These are phyloP conservation scores for Paralinhomoeus sp. DNA, from an alignment of 2,888 invertebrate genomes.

Conservation along the genomic window DNA sequence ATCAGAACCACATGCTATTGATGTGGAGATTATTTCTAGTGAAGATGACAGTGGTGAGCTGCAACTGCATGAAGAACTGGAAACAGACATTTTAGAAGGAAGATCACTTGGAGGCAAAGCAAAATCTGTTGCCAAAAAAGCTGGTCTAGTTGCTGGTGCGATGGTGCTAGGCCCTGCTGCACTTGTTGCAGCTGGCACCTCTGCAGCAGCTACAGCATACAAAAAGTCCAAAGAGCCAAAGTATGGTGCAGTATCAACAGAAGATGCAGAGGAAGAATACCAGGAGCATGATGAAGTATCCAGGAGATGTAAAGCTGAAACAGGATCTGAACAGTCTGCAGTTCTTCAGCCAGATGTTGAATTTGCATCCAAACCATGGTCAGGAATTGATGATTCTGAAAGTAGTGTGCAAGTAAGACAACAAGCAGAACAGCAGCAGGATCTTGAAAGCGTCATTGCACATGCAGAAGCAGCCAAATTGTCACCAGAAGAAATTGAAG, in stretches of 20 bases:
- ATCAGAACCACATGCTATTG: too few species aligned
- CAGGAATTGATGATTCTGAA: not conserved
- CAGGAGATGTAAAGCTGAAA: not conserved
- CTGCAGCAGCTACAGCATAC: not conserved
- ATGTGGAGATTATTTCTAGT: too few species aligned
- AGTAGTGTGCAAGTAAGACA: not conserved
- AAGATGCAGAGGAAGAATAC: not conserved
- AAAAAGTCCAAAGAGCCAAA: too few species aligned
- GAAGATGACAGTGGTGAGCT: not conserved
- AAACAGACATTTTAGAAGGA: not conserved
- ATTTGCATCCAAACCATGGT: not conserved
- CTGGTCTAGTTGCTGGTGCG: slow-evolving; percentile 6
- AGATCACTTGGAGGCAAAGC: too few species aligned
- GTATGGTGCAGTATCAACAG: not conserved
- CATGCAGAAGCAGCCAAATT: not conserved
- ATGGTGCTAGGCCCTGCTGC: not conserved
- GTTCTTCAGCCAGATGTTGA: not conserved
- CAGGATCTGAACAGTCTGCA: not conserved
- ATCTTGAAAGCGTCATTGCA: not conserved
- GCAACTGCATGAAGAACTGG: not conserved
- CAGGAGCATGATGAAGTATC: not conserved
- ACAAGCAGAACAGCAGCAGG: not conserved
- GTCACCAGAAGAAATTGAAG: not conserved
- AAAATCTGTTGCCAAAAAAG: too few species aligned
- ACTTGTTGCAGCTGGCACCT: not conserved